Percentiles rank a stretch among this genome's conserved stretches.
Evolutionary conservation across 2,888 invertebrate genomes (phyloP).

Genomic region (Drosophila pullipes): DNA sequence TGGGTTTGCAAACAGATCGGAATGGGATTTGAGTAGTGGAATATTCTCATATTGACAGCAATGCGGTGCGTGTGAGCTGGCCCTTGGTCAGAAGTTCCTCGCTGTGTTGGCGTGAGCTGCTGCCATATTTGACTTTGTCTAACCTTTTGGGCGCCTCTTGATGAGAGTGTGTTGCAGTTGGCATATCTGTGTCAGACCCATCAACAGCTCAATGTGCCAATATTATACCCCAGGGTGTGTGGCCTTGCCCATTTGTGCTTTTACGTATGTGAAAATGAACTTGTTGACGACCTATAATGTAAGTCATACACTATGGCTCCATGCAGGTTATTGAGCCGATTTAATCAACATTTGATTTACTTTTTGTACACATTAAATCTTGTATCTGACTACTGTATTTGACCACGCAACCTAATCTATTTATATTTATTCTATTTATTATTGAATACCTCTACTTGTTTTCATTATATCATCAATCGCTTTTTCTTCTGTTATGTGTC

Average conservation of each 20-base stretch:
- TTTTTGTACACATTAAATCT: background rate
- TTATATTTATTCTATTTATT: background rate
- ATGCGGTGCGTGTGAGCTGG: slow-evolving; percentile 45
- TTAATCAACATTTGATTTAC: slow-evolving; percentile 12
- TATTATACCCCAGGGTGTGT: slow-evolving; percentile 43
- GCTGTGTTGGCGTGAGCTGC: slow-evolving; percentile 36
- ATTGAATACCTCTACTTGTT: background rate
- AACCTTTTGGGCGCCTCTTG: slow-evolving; percentile 44
- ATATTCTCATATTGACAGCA: slow-evolving; percentile 43
- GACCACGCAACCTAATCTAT: background rate
- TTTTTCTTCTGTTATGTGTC: background rate
- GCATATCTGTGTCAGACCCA: slow-evolving; percentile 63
- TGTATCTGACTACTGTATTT: background rate
- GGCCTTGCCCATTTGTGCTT: slow-evolving; percentile 18
- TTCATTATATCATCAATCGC: background rate
- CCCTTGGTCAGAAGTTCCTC: slow-evolving; percentile 54
- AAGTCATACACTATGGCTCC: slow-evolving; percentile 12
- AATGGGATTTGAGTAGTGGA: slow-evolving; percentile 13
- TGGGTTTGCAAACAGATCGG: slow-evolving; percentile 1
- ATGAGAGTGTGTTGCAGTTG: slow-evolving; percentile 52
- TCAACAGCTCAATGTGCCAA: slow-evolving; percentile 49
- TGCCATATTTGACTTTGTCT: slow-evolving; percentile 65
- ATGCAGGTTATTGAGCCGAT: slow-evolving; percentile 29
- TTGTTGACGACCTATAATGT: slow-evolving; percentile 29
- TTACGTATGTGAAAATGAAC: slow-evolving; percentile 18